Evolutionary conservation across 2,797 vertebrate genomes (phyloP).

Genomic region (Setipinna tenuifilis): DNA sequence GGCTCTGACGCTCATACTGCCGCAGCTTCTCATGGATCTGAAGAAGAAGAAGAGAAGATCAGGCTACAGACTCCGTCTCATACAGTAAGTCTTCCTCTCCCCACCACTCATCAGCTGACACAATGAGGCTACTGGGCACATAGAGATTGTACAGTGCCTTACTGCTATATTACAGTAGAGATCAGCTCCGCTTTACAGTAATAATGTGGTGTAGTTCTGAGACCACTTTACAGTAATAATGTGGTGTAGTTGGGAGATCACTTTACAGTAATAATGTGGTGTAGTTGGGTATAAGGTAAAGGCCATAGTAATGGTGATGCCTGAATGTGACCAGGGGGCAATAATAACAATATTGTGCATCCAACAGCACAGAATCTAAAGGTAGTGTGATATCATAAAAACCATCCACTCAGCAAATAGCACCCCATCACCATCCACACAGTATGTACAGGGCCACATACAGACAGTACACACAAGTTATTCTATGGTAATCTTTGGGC

Average conservation of each 20-base stretch:
- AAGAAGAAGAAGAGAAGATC: not conserved
- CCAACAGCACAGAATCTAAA: not conserved
- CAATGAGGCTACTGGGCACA: not conserved
- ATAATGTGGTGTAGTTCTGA: not conserved
- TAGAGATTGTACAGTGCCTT: not conserved
- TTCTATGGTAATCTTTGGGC: not conserved
- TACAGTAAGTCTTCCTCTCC: not conserved
- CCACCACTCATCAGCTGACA: not conserved
- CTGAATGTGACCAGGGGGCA: not conserved
- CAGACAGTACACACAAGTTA: not conserved
- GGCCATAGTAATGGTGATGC: too few relatives aligned
- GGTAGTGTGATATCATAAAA: not conserved
- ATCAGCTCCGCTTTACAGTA: too few relatives aligned
- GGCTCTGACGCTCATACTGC: conserved; percentile 91
- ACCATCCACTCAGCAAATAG: not conserved
- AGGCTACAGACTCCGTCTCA: not conserved
- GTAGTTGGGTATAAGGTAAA: not conserved
- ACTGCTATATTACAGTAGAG: not conserved
- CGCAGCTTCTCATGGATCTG: conserved; percentile 95
- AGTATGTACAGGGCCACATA: not conserved
- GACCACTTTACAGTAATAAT: too few relatives aligned
- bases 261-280: not conserved
- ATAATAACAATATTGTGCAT: not conserved
- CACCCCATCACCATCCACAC: not conserved
- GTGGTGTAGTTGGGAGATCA: too few relatives aligned